Evolutionary conservation across 2,113 vertebrate genomes (phyloP).

Genomic region (Strigops habroptila): DNA sequence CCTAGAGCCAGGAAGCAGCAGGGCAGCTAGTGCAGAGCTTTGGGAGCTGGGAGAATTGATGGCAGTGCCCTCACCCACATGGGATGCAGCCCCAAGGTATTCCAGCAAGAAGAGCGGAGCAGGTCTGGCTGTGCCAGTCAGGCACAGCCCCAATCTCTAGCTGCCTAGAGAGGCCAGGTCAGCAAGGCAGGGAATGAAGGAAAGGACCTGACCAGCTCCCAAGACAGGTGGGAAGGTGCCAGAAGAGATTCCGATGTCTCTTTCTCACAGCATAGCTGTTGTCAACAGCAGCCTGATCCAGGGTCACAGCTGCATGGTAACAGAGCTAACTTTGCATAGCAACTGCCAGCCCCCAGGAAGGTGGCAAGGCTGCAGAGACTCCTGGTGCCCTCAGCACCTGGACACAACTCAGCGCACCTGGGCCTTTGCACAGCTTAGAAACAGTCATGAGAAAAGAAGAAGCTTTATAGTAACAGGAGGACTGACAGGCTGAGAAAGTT

Average conservation of each 20-base stretch:
- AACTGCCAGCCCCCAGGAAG: neutral
- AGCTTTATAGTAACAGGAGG: neutral
- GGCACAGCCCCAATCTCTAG: neutral
- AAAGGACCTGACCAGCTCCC: neutral
- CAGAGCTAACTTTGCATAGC: neutral
- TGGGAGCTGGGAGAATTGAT: neutral
- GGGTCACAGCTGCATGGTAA: neutral
- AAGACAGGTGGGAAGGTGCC: fast-evolving
- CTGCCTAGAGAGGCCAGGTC: neutral
- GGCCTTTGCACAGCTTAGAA: fast-evolving
- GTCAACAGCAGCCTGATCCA: neutral
- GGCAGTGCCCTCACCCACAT: fast-evolving
- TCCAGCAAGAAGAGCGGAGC: neutral
- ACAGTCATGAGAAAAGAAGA: neutral
- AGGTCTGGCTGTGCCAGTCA: neutral
- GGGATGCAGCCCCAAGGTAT: neutral
- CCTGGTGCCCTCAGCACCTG: neutral
- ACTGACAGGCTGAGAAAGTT: neutral
- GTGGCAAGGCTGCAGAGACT: neutral
- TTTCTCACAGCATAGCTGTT: neutral
- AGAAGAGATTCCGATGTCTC: neutral
- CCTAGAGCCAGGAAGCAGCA: neutral
- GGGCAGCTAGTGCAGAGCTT: neutral
- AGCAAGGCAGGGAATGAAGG: neutral
- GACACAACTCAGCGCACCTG: neutral